Evolutionary conservation across 2,888 invertebrate species (phyloP), one percentile per base, ranked within the genome.

Genomic region (Rhagonycha fulva): DNA sequence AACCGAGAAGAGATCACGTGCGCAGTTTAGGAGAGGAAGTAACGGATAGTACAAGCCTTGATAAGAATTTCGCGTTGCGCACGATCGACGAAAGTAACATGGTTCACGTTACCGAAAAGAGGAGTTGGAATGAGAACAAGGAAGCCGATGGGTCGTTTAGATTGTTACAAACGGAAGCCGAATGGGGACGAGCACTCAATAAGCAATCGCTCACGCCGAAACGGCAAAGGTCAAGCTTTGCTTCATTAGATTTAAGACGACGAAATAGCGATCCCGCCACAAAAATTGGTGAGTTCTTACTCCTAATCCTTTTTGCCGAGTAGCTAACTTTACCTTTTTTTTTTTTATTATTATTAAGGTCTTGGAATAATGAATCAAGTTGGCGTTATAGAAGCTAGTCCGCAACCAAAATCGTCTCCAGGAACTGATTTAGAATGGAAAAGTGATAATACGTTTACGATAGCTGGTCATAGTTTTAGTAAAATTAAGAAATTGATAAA

Each of bases 401-500:
- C 89, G 4, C 88, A 88, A 62, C 87, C 88, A 68, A 89, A 89
- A 83, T 83, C 87, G n/a, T 86, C 90, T 81, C 87, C 90, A 83
- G 77, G 91, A 85, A 87, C 90, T 87, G 88, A 91, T 90, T 86
- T 91, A 83, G 89, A 93, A 88, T 90, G 93, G 92, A 87, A 91
- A 78, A 89, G 89, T 60, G 89, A 89, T 69, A 88, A 89, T 76
- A 87, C 92, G 68, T 93, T 95, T 81, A 91, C 92, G 12, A 91
- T 94, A 80, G 94, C 94, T 0, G 94, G 94, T 0, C 95, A 95
- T 87, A 90, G 92, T 81, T 94, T 94, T 87, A 91, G 94, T 63
- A 95, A 95, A 88, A 92, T 94, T 79, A 92, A 93, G 0, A 90
- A 94, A 70, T 93, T 95, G 83, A 91, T 93, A 32, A 95, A 95